phyloP scores from a whole-genome alignment of 2,888 invertebrate genomes.

The Neocrepidodera transversa region DNA sequence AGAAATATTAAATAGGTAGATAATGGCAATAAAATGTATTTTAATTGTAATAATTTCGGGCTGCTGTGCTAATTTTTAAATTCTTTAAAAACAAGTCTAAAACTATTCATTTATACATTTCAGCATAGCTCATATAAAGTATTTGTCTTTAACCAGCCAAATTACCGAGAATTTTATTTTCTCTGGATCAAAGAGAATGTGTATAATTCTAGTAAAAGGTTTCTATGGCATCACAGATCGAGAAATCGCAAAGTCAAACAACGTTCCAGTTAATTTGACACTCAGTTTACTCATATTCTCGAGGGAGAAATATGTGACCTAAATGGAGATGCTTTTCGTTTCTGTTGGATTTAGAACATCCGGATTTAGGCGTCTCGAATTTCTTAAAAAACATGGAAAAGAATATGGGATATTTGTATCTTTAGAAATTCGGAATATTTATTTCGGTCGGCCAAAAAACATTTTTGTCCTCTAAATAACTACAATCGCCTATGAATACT shows the following conservation, averaged over 20 bases:
- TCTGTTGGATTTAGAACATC: not conserved
- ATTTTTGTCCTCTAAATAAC: too few relatives aligned
- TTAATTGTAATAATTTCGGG: too few relatives aligned
- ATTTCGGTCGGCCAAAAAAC: too few relatives aligned
- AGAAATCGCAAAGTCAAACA: conserved; percentile 1
- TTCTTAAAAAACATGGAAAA: not conserved
- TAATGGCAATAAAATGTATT: too few relatives aligned
- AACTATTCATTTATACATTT: too few relatives aligned
- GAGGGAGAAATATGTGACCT: conserved; percentile 6
- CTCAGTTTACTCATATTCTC: not conserved
- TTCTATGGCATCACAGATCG: not conserved
- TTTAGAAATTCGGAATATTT: not conserved
- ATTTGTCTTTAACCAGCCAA: not conserved
- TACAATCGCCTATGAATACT: too few relatives aligned
- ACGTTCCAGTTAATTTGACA: conserved; percentile 4
- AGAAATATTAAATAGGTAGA: too few relatives aligned
- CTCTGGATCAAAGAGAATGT: not conserved
- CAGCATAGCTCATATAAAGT: too few relatives aligned
- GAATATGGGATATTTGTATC: not conserved
- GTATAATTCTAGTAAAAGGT: not conserved
- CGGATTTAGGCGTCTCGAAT: not conserved
- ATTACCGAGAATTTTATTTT: not conserved
- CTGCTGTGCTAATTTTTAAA: too few relatives aligned
- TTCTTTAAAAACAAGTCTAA: too few relatives aligned
- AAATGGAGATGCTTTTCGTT: conserved; percentile 10